Evolutionary conservation across 2,797 vertebrate species (phyloP).

Genomic region (Sylvia borin): DNA sequence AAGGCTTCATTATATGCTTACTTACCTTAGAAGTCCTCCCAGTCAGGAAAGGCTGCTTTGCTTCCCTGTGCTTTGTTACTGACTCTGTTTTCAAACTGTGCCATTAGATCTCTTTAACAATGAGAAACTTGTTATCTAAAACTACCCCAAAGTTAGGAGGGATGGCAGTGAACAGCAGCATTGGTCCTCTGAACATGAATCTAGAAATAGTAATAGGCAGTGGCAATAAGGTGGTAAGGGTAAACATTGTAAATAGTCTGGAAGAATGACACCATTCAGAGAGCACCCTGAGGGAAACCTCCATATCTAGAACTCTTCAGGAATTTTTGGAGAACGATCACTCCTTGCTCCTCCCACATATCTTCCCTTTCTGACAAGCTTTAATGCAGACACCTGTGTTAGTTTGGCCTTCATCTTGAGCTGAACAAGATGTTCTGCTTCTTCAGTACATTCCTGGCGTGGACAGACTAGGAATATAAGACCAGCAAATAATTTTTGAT

Average conservation of each 20-base stretch:
- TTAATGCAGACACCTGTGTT: neutral
- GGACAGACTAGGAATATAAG: neutral
- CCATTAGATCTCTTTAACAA: neutral
- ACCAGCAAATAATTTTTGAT: neutral
- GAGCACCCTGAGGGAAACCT: neutral
- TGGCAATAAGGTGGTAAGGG: neutral
- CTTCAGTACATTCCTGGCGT: neutral
- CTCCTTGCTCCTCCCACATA: accelerated
- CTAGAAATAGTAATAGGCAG: neutral
- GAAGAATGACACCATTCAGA: neutral
- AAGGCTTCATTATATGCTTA: neutral
- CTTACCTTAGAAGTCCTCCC: neutral
- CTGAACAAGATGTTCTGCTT: neutral
- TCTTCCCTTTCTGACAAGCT: neutral
- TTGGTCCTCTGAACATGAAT: neutral
- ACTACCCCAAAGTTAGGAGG: neutral
- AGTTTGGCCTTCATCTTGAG: neutral
- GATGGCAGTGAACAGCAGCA: neutral
- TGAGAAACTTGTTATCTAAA: neutral
- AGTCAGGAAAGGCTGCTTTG: neutral
- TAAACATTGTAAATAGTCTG: neutral
- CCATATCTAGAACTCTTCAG: neutral
- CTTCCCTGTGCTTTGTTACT: neutral
- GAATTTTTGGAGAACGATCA: neutral
- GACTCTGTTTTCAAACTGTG: neutral